A percentile compares a stretch with the other conserved stretches of the same genome.
These are phyloP conservation scores for Xestia ashworthii DNA, from an alignment of 2,888 invertebrate genomes.

Conservation along the genomic window DNA sequence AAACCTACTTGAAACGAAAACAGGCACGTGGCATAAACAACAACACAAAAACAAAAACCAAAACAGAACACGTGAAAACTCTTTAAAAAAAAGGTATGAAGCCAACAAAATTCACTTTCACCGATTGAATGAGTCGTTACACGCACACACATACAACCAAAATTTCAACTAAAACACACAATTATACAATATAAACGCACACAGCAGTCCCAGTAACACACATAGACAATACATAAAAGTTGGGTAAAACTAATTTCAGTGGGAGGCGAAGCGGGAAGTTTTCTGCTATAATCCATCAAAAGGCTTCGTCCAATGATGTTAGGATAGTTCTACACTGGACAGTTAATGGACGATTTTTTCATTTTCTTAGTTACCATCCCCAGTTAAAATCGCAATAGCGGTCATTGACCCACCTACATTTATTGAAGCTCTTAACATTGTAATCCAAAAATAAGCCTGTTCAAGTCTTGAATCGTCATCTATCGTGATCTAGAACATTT, in stretches of 20 bases:
- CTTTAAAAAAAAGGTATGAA: not conserved
- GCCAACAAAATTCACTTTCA: constrained; percentile 2
- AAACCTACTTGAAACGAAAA: not conserved
- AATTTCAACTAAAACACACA: not conserved
- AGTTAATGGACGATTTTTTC: not conserved
- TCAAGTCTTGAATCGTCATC: too few relatives aligned
- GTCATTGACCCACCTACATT: too few relatives aligned
- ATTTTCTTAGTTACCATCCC: not conserved
- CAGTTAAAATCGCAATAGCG: too few relatives aligned
- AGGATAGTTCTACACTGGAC: constrained; percentile 26
- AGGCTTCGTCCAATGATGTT: constrained; percentile 56
- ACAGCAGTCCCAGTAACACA: not conserved
- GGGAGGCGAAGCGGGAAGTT: constrained; percentile 66
- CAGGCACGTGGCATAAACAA: not conserved
- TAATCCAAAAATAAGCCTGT: too few relatives aligned
- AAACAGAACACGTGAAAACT: not conserved
- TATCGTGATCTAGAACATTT: too few relatives aligned
- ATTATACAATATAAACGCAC: not conserved
- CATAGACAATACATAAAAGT: constrained; percentile 59
- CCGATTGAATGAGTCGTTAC: constrained; percentile 14
- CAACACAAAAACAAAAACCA: not conserved
- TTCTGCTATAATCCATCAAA: constrained; percentile 75
- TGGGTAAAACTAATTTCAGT: constrained; percentile 74
- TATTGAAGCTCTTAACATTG: too few relatives aligned
- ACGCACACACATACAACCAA: not conserved